Evolutionary conservation across 2,888 invertebrate species (phyloP), one percentile per base, ranked within the genome.

Genomic region (Fragum fragum): DNA sequence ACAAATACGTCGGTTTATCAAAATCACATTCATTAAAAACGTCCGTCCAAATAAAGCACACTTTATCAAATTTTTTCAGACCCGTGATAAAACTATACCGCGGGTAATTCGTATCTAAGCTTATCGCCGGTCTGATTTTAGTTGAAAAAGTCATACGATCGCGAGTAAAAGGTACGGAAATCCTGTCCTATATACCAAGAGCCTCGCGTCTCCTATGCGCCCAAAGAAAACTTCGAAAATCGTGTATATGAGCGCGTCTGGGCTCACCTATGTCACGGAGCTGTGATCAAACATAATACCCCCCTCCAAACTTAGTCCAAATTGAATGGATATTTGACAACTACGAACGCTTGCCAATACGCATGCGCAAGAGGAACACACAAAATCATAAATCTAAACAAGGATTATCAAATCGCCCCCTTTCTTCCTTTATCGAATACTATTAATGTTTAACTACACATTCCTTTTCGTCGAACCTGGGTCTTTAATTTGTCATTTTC

Each of bases 181-280:
- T 18, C 71, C 1, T 28, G n/a, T 21, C 69, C 23, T 69, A 32
- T 68, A 47, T 53, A 39, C 55, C 26, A 68, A 28, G 36, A 63
- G 42, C 77, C 66, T 1, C 61, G 66, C 72, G 77, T 72, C 72
- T 18, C 55, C 59, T 32, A 66, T 66, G 66, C 66, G 69, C 52
- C 73, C 61, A 29, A 61, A 59, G 73, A 59, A 72, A 69, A 73
- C 42, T 57, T 78, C 78, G 68, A 68, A 68, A 73, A 59, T 72
- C 66, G 79, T 79, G 79, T 79, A 79, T 68, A 79, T 57, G 63
- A 71, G 75, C 79, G 79, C 79, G 79, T 79, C 79, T 63, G 59
- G 36, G 63, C 32, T 21, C 28, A 66, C 71, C 72, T 32, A 42
- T 61, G 55, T 79, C 23, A 23, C 66, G 66, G 21, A 21, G 16